Conservation (phyloP, 2,888 invertebrate genomes). For the Epirrita christyi region DNA sequence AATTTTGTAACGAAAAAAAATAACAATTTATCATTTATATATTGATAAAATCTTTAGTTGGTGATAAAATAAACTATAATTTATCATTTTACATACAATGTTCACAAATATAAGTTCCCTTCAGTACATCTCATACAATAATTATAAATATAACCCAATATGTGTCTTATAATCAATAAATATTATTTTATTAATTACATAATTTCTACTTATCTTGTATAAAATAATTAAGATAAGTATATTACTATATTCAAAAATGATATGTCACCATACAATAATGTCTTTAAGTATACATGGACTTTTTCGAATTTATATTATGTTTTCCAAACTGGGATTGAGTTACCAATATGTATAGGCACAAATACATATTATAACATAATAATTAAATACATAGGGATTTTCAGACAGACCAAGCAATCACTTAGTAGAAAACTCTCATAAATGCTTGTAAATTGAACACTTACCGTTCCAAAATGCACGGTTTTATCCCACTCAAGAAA, state of each 20-base stretch:
- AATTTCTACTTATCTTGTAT: slow-evolving; percentile 45
- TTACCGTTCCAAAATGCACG: slow-evolving; percentile 18
- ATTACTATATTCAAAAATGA: slow-evolving; percentile 68
- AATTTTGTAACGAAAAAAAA: no score
- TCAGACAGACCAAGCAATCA: not conserved
- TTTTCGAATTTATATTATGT: slow-evolving; percentile 19
- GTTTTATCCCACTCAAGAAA: slow-evolving; percentile 32
- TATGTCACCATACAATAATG: slow-evolving; percentile 62
- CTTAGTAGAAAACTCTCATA: slow-evolving; percentile 13
- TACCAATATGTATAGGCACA: not conserved
- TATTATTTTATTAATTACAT: slow-evolving; percentile 32
- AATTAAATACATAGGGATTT: not conserved
- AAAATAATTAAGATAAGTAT: slow-evolving; percentile 52
- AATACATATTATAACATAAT: no score
- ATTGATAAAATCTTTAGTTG: no score
- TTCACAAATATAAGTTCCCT: not conserved
- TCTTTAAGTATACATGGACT: slow-evolving; percentile 36
- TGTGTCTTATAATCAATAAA: slow-evolving; percentile 2
- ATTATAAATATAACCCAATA: not conserved
- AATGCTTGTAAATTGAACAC: slow-evolving; percentile 24
- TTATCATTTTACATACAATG: no score
- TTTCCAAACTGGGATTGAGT: slow-evolving; percentile 30
- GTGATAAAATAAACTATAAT: no score
- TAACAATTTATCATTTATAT: no score
- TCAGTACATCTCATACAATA: not conserved